Conservation (phyloP, 1,140 invertebrate species). For the Saccostrea echinata region DNA sequence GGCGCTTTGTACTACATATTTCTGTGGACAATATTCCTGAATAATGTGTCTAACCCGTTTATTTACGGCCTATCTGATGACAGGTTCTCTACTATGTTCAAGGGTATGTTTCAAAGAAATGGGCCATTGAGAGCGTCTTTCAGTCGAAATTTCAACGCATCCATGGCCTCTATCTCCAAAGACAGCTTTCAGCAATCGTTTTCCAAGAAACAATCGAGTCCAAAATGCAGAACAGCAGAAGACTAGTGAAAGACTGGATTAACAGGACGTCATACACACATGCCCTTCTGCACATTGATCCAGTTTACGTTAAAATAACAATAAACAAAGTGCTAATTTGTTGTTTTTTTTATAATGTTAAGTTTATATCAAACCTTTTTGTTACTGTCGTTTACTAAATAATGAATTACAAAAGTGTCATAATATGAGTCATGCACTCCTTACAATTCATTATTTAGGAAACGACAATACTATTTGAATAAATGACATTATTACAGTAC, state of each 20-base stretch:
- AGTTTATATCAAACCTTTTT: too few species aligned
- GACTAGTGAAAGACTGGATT: neutral
- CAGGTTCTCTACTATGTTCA: conserved; percentile 45
- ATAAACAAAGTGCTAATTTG: too few species aligned
- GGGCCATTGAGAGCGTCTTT: neutral
- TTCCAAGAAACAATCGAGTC: neutral
- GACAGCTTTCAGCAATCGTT: neutral
- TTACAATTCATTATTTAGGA: too few species aligned
- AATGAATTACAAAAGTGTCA: too few species aligned
- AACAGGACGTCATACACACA: too few species aligned
- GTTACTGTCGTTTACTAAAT: too few species aligned
- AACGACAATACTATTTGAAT: too few species aligned
- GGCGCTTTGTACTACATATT: conserved; percentile 70
- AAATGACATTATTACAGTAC: too few species aligned
- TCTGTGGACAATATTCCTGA: conserved; percentile 70
- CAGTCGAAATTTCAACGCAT: conserved; percentile 5
- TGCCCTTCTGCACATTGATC: too few species aligned
- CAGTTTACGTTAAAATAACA: too few species aligned
- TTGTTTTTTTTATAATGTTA: too few species aligned
- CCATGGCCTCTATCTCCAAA: neutral
- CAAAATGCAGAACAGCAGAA: neutral
- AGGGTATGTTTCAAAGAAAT: conserved; percentile 28
- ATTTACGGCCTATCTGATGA: conserved; percentile 72
- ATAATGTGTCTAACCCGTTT: conserved; percentile 70
- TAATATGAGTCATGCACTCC: too few species aligned